Conservation (phyloP, 1,140 invertebrate species). For the Bombus breviceps region DNA sequence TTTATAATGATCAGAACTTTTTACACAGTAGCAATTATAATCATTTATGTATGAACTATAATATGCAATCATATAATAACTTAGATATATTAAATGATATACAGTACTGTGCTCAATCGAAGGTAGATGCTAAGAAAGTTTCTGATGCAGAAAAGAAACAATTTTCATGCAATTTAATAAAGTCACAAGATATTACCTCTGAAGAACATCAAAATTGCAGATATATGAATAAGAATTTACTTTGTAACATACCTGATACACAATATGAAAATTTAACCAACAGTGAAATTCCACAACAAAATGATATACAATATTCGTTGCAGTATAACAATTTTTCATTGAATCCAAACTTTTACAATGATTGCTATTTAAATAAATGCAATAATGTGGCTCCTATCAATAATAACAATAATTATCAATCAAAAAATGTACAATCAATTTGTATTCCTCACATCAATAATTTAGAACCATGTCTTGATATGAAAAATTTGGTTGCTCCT, state of each 20-base stretch:
- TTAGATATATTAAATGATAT: background rate
- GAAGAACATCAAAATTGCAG: background rate
- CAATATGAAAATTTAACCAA: conserved; percentile 5
- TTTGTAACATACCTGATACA: background rate
- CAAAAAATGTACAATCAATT: background rate
- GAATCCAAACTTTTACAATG: conserved; percentile 4
- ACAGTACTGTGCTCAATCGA: background rate
- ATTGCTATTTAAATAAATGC: background rate
- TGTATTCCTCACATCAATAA: background rate
- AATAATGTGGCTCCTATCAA: background rate
- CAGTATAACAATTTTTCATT: background rate
- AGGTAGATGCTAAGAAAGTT: background rate
- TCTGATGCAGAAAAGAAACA: background rate
- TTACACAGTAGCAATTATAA: background rate
- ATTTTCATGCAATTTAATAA: background rate
- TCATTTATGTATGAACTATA: background rate
- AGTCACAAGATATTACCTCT: background rate
- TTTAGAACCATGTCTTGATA: background rate
- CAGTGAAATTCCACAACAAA: background rate
- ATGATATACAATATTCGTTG: background rate
- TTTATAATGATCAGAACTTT: background rate
- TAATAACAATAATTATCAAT: background rate
- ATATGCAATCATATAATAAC: background rate
- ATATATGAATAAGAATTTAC: background rate
- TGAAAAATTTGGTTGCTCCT: background rate